These are phyloP conservation scores for Hipposideros armiger DNA, from an alignment of 2,113 vertebrate genomes.

Conservation along the genomic window DNA sequence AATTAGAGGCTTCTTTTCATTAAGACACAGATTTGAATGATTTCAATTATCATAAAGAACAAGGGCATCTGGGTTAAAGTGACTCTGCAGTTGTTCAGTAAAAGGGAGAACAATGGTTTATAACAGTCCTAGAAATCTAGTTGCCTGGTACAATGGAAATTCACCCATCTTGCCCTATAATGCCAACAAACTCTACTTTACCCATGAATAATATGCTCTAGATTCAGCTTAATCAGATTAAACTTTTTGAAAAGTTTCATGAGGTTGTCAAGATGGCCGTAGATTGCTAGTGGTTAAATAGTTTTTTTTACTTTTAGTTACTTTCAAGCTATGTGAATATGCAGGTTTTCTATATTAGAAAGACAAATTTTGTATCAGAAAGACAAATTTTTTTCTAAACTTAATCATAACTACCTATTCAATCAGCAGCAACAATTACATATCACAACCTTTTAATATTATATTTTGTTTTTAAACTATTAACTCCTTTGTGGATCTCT, in stretches of 20 bases:
- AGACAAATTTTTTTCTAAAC: conserved; percentile 16
- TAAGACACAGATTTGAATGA: conserved; percentile 62
- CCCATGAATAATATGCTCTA: neutral
- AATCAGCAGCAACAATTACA: neutral
- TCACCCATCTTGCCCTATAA: neutral
- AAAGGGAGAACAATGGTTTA: neutral
- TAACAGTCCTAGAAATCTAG: neutral
- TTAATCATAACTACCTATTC: conserved; percentile 35
- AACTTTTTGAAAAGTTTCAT: neutral
- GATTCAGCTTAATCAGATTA: neutral
- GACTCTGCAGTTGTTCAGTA: neutral
- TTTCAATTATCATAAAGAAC: conserved; percentile 14
- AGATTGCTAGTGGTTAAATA: neutral
- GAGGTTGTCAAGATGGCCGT: neutral
- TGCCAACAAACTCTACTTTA: neutral
- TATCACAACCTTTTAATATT: neutral
- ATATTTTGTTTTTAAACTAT: conserved; percentile 20
- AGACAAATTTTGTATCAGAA: neutral
- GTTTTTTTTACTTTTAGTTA: neutral
- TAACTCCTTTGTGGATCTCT: neutral
- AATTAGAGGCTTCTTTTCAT: conserved; percentile 68
- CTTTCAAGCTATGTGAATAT: neutral
- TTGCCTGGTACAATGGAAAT: neutral
- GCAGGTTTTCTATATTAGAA: neutral
- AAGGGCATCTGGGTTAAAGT: conserved; percentile 51